Percentiles rank a stretch among this genome's conserved stretches.
These are phyloP conservation scores for Oscheius sp. DNA, from an alignment of 2,888 invertebrate genomes.

Conservation along the genomic window DNA sequence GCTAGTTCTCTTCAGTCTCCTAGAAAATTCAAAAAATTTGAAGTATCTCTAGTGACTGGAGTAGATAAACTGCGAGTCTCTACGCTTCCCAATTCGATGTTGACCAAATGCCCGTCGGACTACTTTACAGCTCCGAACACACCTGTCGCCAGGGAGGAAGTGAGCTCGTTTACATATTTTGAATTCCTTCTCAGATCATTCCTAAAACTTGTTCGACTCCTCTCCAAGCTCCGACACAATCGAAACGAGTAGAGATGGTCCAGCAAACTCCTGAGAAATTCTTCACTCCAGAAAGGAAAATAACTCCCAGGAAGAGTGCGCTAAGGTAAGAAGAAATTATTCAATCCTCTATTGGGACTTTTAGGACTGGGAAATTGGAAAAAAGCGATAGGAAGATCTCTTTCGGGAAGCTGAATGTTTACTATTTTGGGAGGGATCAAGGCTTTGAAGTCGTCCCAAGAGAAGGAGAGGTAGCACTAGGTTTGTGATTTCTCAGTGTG, in stretches of 20 bases:
- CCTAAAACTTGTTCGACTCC: not conserved
- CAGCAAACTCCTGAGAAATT: no score
- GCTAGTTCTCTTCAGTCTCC: not conserved
- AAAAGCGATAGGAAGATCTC: not conserved
- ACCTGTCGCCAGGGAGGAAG: not conserved
- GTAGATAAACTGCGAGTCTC: not conserved
- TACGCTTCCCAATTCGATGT: not conserved
- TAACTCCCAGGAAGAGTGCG: no score
- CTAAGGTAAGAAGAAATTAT: no score
- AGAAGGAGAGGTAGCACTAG: conserved; percentile 18
- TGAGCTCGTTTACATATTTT: no score
- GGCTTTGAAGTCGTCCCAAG: conserved; percentile 12
- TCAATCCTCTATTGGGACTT: no score
- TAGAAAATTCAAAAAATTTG: not conserved
- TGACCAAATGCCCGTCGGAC: not conserved
- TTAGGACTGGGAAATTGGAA: no score
- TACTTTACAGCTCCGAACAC: not conserved
- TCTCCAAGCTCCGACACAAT: not conserved
- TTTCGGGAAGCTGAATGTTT: conserved; percentile 3
- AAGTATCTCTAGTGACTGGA: not conserved
- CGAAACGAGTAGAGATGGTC: no score
- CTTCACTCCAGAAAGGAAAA: no score
- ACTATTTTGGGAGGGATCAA: conserved; percentile 13
- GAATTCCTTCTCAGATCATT: not conserved
- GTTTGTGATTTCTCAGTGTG: not conserved